Conservation (phyloP, 2,113 vertebrate species). For the Tetrax tetrax region DNA sequence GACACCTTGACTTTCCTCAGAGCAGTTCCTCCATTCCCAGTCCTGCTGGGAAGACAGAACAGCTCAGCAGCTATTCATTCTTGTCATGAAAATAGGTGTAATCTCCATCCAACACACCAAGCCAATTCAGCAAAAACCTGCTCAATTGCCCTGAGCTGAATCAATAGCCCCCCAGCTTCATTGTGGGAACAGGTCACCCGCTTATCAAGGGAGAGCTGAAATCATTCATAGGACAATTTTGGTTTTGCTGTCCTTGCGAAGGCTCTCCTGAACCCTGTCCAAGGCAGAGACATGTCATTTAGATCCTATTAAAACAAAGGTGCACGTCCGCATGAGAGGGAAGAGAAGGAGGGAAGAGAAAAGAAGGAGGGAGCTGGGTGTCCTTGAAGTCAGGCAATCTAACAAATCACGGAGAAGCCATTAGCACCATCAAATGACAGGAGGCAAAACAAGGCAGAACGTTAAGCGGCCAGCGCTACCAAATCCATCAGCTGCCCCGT, state of each 20-base stretch:
- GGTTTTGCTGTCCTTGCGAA: neutral
- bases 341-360: neutral
- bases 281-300: slow-evolving; percentile 1
- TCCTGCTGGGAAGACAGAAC: neutral
- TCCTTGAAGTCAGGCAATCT: slow-evolving; percentile 20
- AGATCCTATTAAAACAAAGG: slow-evolving; percentile 35
- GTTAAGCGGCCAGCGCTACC: neutral
- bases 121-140: neutral
- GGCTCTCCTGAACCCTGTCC: slow-evolving; percentile 21
- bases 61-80: neutral
- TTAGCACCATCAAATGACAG: slow-evolving; percentile 1
- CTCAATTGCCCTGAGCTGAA: neutral
- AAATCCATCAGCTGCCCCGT: neutral
- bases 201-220: neutral
- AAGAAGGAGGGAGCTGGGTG: neutral
- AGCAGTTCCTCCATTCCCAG: neutral
- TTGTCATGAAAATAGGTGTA: neutral
- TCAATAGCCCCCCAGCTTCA: neutral
- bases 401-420: neutral
- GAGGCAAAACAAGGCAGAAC: neutral
- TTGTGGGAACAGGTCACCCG: neutral
- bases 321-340: rapidly evolving
- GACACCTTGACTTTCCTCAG: neutral
- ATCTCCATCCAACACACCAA: neutral
- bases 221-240: neutral